Evolutionary conservation across 1,140 invertebrate species (phyloP).

Genomic region (Hycleus cichorii): DNA sequence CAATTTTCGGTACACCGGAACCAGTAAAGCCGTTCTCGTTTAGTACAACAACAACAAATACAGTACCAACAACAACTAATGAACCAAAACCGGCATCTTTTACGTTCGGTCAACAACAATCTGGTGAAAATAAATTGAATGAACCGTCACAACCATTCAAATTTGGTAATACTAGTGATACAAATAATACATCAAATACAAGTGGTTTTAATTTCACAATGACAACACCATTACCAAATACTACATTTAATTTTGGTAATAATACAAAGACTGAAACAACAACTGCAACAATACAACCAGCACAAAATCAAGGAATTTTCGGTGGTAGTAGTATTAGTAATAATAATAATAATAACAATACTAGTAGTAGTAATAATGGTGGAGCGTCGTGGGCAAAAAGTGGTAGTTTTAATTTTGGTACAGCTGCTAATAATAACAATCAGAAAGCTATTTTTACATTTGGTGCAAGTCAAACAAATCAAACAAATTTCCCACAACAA

Average conservation of each 20-base stretch:
- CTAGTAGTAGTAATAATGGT: neutral
- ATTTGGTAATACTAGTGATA: conserved; percentile 1
- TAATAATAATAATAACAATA: neutral
- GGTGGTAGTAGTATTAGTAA: neutral
- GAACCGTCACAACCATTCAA: neutral
- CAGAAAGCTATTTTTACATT: conserved; percentile 33
- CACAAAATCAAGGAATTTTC: neutral
- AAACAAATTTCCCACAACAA: neutral
- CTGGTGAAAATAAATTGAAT: neutral
- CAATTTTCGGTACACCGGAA: too few relatives aligned
- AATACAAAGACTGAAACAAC: neutral
- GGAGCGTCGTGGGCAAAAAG: conserved; percentile 8
- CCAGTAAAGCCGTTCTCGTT: too few relatives aligned
- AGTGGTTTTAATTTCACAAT: conserved; percentile 1
- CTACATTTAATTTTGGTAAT: conserved; percentile 12
- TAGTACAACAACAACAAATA: too few relatives aligned
- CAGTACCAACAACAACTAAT: neutral
- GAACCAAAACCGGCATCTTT: neutral
- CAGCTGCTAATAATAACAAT: conserved; percentile 16
- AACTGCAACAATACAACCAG: neutral
- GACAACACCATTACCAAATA: neutral
- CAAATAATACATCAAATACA: neutral
- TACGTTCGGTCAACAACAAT: conserved; percentile 2
- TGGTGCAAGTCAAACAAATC: conserved; percentile 18
- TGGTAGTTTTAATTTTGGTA: conserved; percentile 33